A percentile compares a stretch with the other conserved stretches of the same genome.
Evolutionary conservation across 2,113 vertebrate species (phyloP).

Genomic region (Pardalotus punctatus): DNA sequence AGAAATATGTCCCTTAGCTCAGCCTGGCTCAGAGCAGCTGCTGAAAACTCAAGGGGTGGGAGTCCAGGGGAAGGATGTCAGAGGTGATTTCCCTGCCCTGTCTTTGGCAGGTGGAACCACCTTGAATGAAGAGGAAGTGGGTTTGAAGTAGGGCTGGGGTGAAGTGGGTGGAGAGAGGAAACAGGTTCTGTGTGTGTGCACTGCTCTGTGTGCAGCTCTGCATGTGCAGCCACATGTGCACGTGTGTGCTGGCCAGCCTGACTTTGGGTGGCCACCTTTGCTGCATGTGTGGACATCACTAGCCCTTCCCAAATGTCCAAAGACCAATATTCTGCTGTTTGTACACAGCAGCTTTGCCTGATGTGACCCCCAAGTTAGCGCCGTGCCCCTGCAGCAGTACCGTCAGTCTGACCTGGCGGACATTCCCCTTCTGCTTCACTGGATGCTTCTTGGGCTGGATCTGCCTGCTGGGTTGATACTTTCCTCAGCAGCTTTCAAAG

Average conservation of each 20-base stretch:
- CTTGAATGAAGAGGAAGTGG: not conserved
- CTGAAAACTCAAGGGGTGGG: not conserved
- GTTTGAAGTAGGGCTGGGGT: not conserved
- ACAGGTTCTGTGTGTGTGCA: not conserved
- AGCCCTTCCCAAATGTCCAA: not conserved
- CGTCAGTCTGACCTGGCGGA: not conserved
- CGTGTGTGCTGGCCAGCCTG: not conserved
- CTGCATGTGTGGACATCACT: not conserved
- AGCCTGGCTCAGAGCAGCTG: not conserved
- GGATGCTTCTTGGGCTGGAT: not conserved
- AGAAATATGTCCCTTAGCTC: not conserved
- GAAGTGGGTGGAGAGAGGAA: not conserved
- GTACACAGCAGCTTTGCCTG: not conserved
- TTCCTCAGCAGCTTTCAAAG: not conserved
- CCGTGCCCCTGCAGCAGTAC: not conserved
- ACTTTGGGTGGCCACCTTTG: not conserved
- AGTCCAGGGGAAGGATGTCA: not conserved
- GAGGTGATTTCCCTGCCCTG: not conserved
- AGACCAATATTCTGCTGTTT: not conserved
- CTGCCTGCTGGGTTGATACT: not conserved
- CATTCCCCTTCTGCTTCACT: not conserved
- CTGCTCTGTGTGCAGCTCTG: not conserved
- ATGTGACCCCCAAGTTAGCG: accelerated
- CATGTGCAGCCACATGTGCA: not conserved
- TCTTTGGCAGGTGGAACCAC: not conserved